Evolutionary conservation across 2,797 vertebrate genomes (phyloP).

Genomic region (Antennarius maculatus): DNA sequence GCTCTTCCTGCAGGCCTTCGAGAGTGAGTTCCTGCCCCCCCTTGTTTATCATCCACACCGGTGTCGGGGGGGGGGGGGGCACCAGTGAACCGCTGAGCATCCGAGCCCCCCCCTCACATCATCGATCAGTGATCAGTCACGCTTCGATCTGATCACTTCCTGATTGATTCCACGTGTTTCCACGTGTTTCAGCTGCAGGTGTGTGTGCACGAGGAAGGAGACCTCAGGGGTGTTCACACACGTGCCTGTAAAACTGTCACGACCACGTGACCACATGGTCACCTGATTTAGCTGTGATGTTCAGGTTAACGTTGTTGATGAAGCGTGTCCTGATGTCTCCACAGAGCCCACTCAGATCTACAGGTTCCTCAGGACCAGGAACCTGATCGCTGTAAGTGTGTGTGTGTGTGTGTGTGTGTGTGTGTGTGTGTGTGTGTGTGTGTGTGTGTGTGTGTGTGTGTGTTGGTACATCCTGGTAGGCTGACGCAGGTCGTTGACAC

Average conservation of each 20-base stretch:
- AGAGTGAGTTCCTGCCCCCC: conserved; percentile 86
- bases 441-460: no score
- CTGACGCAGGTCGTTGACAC: no score
- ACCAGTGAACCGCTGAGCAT: not conserved
- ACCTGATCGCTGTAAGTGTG: conserved; percentile 94
- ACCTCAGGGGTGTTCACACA: no score
- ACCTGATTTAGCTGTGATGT: not conserved
- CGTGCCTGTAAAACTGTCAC: no score
- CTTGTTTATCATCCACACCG: conserved; percentile 6
- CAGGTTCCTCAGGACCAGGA: conserved; percentile 97
- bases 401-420: not conserved
- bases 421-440: no score
- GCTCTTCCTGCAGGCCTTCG: conserved; percentile 96
- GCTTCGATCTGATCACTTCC: not conserved
- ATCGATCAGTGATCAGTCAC: not conserved
- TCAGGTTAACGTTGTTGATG: not conserved
- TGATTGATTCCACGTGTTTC: not conserved
- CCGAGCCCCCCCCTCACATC: not conserved
- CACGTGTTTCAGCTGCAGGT: not conserved
- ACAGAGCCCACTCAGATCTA: conserved; percentile 99
- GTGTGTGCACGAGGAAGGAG: no score
- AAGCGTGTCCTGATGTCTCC: conserved; percentile 15
- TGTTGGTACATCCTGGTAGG: no score
- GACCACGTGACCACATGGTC: no score
- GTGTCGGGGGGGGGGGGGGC: no score